phyloP scores from a whole-genome alignment of 2,113 vertebrate species.

The Semicossyphus pulcher region DNA sequence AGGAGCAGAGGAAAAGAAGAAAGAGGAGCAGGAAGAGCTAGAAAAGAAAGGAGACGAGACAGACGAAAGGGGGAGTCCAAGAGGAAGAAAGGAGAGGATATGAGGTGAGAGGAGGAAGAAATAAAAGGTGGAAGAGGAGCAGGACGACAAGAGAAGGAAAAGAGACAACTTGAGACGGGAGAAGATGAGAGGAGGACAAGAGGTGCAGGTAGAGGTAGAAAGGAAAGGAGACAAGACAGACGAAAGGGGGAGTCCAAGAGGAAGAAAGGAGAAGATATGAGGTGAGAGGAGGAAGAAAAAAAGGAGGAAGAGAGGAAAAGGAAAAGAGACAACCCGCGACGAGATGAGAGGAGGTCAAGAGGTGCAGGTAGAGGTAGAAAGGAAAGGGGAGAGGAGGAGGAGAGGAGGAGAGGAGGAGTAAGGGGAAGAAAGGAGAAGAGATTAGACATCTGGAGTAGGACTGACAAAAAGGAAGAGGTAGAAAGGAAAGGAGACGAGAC shows the following conservation, averaged over 20 bases:
- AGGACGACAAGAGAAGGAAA: too few species aligned
- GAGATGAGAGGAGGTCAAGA: background rate
- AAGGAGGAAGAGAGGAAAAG: too few species aligned
- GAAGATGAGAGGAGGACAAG: background rate
- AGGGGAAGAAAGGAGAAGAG: background rate
- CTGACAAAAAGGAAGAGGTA: background rate
- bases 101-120: background rate
- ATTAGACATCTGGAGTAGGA: background rate
- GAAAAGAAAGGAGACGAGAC: accelerated
- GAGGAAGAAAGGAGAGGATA: background rate
- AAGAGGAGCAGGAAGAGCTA: background rate
- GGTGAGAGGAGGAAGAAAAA: background rate
- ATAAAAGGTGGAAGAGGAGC: background rate
- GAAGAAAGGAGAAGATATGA: background rate
- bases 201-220: too few species aligned
- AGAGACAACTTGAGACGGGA: background rate
- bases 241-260: background rate
- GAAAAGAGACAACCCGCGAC: too few species aligned
- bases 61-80: too few species aligned
- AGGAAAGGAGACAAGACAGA: accelerated
- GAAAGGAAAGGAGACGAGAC: accelerated
- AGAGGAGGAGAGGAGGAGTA: accelerated
- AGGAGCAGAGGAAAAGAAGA: background rate
- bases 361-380: too few species aligned
- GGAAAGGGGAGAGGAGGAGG: too few species aligned